Conservation (phyloP, 2,797 vertebrate species). For the Syncerus caffer region DNA sequence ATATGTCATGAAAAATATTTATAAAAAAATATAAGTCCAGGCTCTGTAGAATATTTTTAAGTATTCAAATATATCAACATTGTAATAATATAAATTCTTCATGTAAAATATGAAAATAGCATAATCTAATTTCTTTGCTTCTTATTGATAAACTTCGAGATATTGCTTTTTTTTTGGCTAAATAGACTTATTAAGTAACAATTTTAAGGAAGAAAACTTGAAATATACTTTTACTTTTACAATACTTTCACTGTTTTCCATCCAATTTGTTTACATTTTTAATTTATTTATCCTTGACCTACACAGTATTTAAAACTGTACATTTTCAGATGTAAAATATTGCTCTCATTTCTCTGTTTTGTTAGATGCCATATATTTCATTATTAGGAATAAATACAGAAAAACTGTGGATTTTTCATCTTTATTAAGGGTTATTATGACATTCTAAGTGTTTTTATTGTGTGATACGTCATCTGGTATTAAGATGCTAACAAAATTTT, state of each 20-base stretch:
- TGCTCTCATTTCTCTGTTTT: not conserved
- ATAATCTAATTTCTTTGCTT: not conserved
- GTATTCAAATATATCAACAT: not conserved
- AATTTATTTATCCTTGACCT: not conserved
- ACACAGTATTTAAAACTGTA: not conserved
- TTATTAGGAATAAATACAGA: not conserved
- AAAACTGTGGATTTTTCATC: not conserved
- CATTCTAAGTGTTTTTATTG: not conserved
- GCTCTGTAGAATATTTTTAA: not conserved
- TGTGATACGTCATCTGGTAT: not conserved
- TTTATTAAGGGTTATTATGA: not conserved
- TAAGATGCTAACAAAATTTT: not conserved
- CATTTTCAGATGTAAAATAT: not conserved
- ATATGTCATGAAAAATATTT: not conserved
- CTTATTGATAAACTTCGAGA: not conserved
- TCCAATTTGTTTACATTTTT: not conserved
- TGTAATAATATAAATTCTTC: not conserved
- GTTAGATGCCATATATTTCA: not conserved
- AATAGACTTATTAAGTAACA: not conserved
- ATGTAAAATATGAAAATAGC: not conserved
- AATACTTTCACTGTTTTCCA: not conserved
- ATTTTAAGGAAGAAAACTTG: not conserved
- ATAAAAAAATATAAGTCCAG: not conserved
- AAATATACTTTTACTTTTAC: not conserved
- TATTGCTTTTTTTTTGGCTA: not conserved